phyloP scores from a whole-genome alignment of 2,888 invertebrate species.

The Choristoneura rosaceana region DNA sequence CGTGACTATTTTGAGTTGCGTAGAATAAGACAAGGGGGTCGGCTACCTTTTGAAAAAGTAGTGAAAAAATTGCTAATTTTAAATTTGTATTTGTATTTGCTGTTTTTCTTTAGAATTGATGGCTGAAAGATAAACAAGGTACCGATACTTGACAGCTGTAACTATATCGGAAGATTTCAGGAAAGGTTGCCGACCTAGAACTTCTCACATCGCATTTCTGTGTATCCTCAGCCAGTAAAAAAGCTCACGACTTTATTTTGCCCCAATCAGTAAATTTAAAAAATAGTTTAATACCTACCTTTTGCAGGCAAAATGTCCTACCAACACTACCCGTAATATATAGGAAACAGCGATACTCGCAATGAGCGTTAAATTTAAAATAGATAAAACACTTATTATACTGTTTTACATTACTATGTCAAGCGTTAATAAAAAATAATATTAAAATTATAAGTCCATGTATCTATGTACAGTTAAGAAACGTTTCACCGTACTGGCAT shows the following conservation, averaged over 20 bases:
- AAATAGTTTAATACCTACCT: not conserved
- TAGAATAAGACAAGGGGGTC: too few relatives aligned
- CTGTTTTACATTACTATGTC: constrained; percentile 55
- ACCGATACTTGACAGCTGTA: too few relatives aligned
- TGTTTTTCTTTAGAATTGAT: too few relatives aligned
- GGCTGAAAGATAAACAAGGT: too few relatives aligned
- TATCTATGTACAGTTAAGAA: constrained; percentile 65
- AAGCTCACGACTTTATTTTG: not conserved
- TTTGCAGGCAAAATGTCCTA: constrained; percentile 2
- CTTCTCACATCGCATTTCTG: too few relatives aligned
- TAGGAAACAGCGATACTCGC: constrained; percentile 60
- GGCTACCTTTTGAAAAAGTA: too few relatives aligned
- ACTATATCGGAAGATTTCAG: too few relatives aligned
- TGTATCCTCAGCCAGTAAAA: not conserved
- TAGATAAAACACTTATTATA: constrained; percentile 59
- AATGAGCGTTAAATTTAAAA: constrained; percentile 44
- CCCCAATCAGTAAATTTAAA: not conserved
- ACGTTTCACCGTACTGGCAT: constrained; percentile 58
- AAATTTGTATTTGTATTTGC: too few relatives aligned
- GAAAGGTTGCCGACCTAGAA: too few relatives aligned
- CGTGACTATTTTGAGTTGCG: too few relatives aligned
- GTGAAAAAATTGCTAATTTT: too few relatives aligned
- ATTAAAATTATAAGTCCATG: constrained; percentile 35
- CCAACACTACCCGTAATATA: constrained; percentile 12
- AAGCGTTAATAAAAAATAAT: constrained; percentile 61